Percentiles rank a stretch among this genome's conserved stretches.
These are phyloP conservation scores for Phalloptychus januarius DNA, from an alignment of 2,797 vertebrate species.

Conservation along the genomic window DNA sequence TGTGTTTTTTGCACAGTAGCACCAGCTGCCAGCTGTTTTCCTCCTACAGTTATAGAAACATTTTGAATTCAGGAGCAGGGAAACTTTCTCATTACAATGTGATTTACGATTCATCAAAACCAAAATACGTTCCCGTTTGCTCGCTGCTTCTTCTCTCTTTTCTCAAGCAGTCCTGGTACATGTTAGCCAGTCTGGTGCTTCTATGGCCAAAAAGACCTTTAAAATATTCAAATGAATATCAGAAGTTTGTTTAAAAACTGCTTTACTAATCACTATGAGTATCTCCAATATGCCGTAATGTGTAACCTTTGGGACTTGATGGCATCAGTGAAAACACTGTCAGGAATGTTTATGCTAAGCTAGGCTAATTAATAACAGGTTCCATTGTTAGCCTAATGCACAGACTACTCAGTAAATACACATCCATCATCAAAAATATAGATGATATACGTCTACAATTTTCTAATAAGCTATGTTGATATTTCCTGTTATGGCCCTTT, in stretches of 20 bases:
- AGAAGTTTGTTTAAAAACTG: background rate
- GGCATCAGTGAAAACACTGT: background rate
- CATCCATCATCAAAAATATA: background rate
- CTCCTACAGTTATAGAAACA: background rate
- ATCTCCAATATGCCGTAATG: background rate
- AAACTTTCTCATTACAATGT: background rate
- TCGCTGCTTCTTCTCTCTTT: background rate
- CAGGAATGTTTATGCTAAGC: slow-evolving; percentile 9
- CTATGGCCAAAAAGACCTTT: background rate
- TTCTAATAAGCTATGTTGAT: slow-evolving; percentile 15
- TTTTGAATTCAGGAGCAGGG: background rate
- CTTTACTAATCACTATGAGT: background rate
- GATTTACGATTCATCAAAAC: background rate
- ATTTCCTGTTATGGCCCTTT: slow-evolving; percentile 19
- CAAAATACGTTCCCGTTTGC: background rate
- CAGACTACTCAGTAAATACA: background rate
- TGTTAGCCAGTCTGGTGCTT: background rate
- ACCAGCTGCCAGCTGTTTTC: background rate
- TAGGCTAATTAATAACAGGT: background rate
- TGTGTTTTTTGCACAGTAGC: background rate
- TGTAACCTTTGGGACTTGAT: background rate
- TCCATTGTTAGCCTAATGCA: background rate
- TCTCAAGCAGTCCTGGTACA: background rate
- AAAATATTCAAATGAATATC: background rate
- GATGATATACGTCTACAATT: background rate